phyloP scores from a whole-genome alignment of 2,888 invertebrate genomes.

The Biston stratarius region DNA sequence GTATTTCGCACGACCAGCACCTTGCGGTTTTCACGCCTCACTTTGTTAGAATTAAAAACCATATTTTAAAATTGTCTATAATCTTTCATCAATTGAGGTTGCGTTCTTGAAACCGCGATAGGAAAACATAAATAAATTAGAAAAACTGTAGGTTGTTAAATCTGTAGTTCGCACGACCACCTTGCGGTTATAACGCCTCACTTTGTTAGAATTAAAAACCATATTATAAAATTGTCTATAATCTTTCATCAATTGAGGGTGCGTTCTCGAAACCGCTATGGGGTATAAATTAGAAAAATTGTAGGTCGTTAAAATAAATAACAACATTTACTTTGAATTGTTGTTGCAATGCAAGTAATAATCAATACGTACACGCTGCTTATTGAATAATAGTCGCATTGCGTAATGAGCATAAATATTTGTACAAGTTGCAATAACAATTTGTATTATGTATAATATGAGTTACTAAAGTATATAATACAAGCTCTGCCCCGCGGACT shows the following conservation, averaged over 20 bases:
- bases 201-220: conserved; percentile 41
- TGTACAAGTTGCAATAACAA: conserved; percentile 23
- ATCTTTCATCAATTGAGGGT: conserved; percentile 29
- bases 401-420: conserved; percentile 33
- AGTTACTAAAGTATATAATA: neutral
- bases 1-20: conserved; percentile 41
- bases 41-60: conserved; percentile 41
- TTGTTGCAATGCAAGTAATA: conserved; percentile 37
- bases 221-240: conserved; percentile 34
- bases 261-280: conserved; percentile 6
- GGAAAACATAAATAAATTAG: conserved; percentile 12
- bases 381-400: conserved; percentile 37
- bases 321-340: conserved; percentile 26
- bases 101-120: conserved; percentile 8
- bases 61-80: conserved; percentile 34
- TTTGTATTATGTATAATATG: conserved; percentile 8
- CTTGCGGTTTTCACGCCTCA: conserved; percentile 50
- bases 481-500: no score
- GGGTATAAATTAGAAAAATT: conserved; percentile 9
- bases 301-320: conserved; percentile 20
- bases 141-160: conserved; percentile 24
- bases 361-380: conserved; percentile 28
- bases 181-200: conserved; percentile 50
- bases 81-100: conserved; percentile 29
- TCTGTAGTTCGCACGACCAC: conserved; percentile 41